Evolutionary conservation across 2,888 invertebrate genomes (phyloP), one percentile per base, ranked within the genome.

Genomic region (Melanchra persicariae): DNA sequence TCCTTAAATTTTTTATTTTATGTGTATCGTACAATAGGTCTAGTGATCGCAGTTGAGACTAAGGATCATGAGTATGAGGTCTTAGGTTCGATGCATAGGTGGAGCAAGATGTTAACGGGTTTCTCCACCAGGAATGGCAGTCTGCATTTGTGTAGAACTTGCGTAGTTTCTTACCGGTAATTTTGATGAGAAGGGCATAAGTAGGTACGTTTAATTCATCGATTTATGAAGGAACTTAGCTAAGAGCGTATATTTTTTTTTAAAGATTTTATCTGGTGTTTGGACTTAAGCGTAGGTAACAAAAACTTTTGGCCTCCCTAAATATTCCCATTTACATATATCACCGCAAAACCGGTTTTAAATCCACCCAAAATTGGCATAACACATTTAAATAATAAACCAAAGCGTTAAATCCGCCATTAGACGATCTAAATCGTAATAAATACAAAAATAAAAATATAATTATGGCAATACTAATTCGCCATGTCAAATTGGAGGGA

Each of bases 391-490:
- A 90, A 91, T 91, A 91, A 85, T 66, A 87, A 89, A 88, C 85
- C 85, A 67, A 68, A 83, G 74, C 88, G 78, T 90, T 69, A 88
- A 89, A 90, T 89, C 74, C 22, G 67, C 79, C 81, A 87, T 88
- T 87, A 83, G 70, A 61, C 47, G 1, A 65, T 79, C 70, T 79
- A 84, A 84, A 84, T 81, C 85, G 87, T 88, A 88, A 91, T 89
- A 89, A 89, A 90, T 85, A 89, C 89, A 89, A 88, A 87, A 88
- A 87, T 88, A 85, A 79, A n/a, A 84, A 82, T 82, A 81, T 86
- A 89, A 90, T 89, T 90, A 91, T 88, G 87, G 90, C 91, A 89
- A 89, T 87, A 86, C 86, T 87, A 87, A 92, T 91, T 90, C 91
- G 85, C 84, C 89, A 88, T 88, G 76, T 81, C 92, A 77, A 91